Percentiles rank a stretch among this genome's conserved stretches.
These are phyloP conservation scores for Oreochromis niloticus DNA, from an alignment of 2,113 vertebrate species.

Conservation along the genomic window DNA sequence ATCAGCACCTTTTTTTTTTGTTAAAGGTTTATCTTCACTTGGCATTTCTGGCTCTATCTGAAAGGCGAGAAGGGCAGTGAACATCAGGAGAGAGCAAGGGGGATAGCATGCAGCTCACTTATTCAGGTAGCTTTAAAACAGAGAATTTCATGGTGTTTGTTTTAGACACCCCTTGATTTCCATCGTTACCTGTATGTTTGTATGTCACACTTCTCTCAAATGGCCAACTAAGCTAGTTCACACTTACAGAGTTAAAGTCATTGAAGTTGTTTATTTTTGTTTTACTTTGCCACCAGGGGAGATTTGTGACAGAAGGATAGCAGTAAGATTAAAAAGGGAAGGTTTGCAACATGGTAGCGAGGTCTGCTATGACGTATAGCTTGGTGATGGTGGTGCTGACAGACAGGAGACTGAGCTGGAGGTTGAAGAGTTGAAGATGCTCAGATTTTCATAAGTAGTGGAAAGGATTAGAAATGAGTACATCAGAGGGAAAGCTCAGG, in stretches of 20 bases:
- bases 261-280: background rate
- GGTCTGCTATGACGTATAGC: background rate
- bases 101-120: background rate
- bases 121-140: background rate
- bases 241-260: background rate
- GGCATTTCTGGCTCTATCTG: background rate
- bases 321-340: background rate
- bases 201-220: background rate
- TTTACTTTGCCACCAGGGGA: background rate
- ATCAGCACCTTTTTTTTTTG: background rate
- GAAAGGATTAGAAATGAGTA: background rate
- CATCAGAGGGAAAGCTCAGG: background rate
- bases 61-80: background rate
- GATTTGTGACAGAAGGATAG: background rate
- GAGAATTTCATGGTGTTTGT: background rate
- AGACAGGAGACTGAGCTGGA: background rate
- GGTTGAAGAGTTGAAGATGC: background rate
- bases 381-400: background rate
- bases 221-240: background rate
- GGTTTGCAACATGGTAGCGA: background rate
- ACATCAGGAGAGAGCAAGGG: background rate
- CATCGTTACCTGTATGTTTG: background rate
- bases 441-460: background rate
- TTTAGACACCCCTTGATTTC: background rate
- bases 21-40: background rate